These are phyloP conservation scores for Nestor notabilis DNA, from an alignment of 2,113 vertebrate genomes.

Conservation along the genomic window DNA sequence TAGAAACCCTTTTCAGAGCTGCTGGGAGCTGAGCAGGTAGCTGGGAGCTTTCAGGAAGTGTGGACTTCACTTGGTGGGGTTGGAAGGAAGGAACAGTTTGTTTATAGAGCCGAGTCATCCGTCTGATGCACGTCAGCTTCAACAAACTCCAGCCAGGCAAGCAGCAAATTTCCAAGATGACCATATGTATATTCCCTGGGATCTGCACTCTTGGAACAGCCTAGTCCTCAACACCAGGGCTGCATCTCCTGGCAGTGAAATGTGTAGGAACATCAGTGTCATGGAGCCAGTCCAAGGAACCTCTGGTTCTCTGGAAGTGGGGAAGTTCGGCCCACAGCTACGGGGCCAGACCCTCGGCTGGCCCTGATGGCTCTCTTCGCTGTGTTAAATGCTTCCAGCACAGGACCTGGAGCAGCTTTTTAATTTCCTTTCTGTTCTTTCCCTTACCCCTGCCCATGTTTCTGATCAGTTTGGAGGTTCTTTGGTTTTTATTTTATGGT, in stretches of 20 bases:
- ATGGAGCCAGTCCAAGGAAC: not conserved
- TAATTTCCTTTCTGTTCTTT: not conserved
- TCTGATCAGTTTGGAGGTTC: not conserved
- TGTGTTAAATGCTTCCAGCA: not conserved
- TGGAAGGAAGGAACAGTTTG: not conserved
- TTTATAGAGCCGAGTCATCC: not conserved
- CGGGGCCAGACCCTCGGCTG: not conserved
- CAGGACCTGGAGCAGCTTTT: not conserved
- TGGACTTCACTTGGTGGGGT: not conserved
- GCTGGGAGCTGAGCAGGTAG: not conserved
- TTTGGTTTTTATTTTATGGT: no score
- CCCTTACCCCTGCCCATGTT: not conserved
- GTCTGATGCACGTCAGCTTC: not conserved
- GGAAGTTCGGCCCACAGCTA: not conserved
- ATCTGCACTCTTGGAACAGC: not conserved
- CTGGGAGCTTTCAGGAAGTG: not conserved
- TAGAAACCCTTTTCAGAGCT: not conserved
- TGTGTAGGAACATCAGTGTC: not conserved
- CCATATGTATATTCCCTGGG: fast-evolving
- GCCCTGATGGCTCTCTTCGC: not conserved
- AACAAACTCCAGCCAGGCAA: not conserved
- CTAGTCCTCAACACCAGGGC: fast-evolving
- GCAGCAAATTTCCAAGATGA: not conserved
- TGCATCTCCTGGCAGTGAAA: not conserved
- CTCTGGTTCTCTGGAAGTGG: not conserved